Conservation (phyloP, 2,888 invertebrate genomes). For the Brachynemurus nebulosus region DNA sequence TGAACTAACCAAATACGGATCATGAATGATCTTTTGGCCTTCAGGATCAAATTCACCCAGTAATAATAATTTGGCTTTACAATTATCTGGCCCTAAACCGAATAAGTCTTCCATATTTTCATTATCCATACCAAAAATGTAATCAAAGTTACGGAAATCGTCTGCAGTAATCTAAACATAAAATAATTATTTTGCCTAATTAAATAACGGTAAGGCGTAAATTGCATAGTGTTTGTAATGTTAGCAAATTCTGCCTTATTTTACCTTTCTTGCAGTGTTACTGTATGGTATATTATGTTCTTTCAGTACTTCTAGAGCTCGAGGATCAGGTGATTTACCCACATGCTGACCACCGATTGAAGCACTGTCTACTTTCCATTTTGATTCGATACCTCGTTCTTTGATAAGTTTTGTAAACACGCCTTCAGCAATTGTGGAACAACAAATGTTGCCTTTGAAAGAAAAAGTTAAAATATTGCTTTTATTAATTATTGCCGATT, state of each 20-base stretch:
- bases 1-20: slow-evolving; percentile 71
- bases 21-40: slow-evolving; percentile 66
- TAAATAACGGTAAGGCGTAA: too few species aligned
- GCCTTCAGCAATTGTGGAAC: slow-evolving; percentile 91
- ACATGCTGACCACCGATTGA: slow-evolving; percentile 82
- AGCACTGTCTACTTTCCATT: slow-evolving; percentile 84
- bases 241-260: too few species aligned
- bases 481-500: too few species aligned
- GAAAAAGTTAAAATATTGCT: too few species aligned
- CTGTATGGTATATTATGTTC: slow-evolving; percentile 57
- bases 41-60: slow-evolving; percentile 80
- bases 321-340: slow-evolving; percentile 67
- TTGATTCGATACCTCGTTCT: slow-evolving; percentile 42
- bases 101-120: slow-evolving; percentile 64
- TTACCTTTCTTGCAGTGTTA: slow-evolving; percentile 71
- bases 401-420: slow-evolving; percentile 69
- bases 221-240: too few species aligned
- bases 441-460: slow-evolving; percentile 94
- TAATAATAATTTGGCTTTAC: slow-evolving; percentile 59
- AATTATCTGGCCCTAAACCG: slow-evolving; percentile 41
- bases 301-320: slow-evolving; percentile 58
- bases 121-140: slow-evolving; percentile 92
- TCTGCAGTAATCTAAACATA: slow-evolving; percentile 47
- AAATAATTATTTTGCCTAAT: too few species aligned
- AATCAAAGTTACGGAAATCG: slow-evolving; percentile 73